These are phyloP conservation scores for Oreortyx pictus DNA, from an alignment of 2,797 vertebrate genomes.

Conservation along the genomic window DNA sequence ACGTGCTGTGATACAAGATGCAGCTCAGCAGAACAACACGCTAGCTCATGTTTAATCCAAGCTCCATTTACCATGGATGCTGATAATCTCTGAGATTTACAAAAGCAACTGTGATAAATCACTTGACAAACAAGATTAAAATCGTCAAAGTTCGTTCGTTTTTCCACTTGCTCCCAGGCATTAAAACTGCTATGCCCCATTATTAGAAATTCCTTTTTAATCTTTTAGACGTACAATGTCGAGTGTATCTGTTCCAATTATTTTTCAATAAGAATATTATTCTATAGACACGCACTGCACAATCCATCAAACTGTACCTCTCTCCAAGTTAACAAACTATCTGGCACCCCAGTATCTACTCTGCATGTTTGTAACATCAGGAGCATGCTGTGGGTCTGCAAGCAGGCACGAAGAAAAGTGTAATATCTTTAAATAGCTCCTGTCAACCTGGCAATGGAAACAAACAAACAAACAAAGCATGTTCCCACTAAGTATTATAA, in stretches of 20 bases:
- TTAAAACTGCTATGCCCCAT: slow-evolving; percentile 19
- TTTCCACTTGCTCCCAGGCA: slow-evolving; percentile 18
- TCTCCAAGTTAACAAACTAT: slow-evolving; percentile 38
- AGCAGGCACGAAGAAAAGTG: background rate
- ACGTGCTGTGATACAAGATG: background rate
- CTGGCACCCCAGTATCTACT: background rate
- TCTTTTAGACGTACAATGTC: background rate
- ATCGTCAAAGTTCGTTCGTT: slow-evolving; percentile 28
- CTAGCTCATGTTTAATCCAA: slow-evolving; percentile 20
- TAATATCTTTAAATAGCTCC: slow-evolving; percentile 20
- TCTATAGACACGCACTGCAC: background rate
- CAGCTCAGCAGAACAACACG: background rate
- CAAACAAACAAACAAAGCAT: background rate
- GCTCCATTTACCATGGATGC: slow-evolving; percentile 24
- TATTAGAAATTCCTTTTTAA: slow-evolving; percentile 13
- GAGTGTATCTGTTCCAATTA: slow-evolving; percentile 33
- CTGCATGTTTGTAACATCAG: background rate
- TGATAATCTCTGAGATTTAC: slow-evolving; percentile 62
- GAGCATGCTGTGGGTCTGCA: background rate
- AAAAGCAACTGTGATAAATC: slow-evolving; percentile 68
- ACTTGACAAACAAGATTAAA: slow-evolving; percentile 74
- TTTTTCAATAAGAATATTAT: slow-evolving; percentile 38
- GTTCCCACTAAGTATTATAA: slow-evolving; percentile 16
- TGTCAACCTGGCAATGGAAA: background rate
- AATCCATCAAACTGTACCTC: background rate